phyloP scores from a whole-genome alignment of 2,797 vertebrate genomes.

The Holocentrus rufus region DNA sequence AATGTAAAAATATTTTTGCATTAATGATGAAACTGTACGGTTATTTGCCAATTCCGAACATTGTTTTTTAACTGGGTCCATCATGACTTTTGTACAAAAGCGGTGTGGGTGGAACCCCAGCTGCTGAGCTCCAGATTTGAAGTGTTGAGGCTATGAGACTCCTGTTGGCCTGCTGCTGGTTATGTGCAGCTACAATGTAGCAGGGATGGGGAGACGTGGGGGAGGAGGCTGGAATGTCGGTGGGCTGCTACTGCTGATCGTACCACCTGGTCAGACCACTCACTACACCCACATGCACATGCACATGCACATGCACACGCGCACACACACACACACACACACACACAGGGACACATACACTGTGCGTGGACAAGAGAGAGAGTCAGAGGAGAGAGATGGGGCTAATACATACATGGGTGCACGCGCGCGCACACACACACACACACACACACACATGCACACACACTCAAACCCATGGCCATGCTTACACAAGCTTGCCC shows the following conservation, averaged over 20 bases:
- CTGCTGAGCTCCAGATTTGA: constrained; percentile 57
- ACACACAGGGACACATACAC: constrained; percentile 39
- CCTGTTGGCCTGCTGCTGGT: constrained; percentile 32
- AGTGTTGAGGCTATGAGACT: constrained; percentile 5
- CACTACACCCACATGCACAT: too few species aligned
- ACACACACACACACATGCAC: constrained; percentile 41
- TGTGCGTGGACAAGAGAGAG: background rate
- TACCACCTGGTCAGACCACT: constrained; percentile 77
- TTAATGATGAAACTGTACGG: too few species aligned
- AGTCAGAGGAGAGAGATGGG: constrained; percentile 5
- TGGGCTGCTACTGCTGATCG: constrained; percentile 66
- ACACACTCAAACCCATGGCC: constrained; percentile 25
- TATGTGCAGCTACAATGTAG: constrained; percentile 4
- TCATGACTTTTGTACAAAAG: constrained; percentile 42
- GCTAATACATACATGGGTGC: constrained; percentile 9
- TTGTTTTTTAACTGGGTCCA: too few species aligned
- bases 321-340: too few species aligned
- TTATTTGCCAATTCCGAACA: too few species aligned
- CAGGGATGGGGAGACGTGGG: constrained; percentile 50
- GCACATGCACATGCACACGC: too few species aligned
- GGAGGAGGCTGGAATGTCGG: constrained; percentile 71
- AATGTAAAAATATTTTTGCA: too few species aligned
- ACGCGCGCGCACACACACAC: constrained; percentile 10
- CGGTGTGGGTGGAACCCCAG: constrained; percentile 52
- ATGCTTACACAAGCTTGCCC: constrained; percentile 35